phyloP scores from a whole-genome alignment of 2,113 vertebrate genomes.

The Indicator maculatus region DNA sequence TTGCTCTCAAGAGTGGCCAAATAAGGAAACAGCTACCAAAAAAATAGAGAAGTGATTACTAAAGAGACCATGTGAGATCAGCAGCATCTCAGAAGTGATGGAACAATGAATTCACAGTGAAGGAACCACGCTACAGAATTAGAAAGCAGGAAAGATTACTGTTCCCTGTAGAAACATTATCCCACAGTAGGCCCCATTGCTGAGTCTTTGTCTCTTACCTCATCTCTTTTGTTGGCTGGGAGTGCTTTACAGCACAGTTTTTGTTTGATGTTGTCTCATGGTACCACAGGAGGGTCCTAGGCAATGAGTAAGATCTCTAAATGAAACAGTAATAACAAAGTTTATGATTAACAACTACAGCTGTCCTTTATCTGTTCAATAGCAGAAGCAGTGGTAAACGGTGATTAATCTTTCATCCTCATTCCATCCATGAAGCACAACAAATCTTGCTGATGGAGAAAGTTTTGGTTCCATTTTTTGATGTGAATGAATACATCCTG shows the following conservation, averaged over 20 bases:
- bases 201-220: neutral
- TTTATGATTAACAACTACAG: neutral
- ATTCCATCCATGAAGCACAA: neutral
- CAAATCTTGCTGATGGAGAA: neutral
- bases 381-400: neutral
- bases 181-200: neutral
- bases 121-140: neutral
- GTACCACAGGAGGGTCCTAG: neutral
- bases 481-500: neutral
- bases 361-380: neutral
- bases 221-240: neutral
- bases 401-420: neutral
- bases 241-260: neutral
- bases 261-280: neutral
- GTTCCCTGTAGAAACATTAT: neutral
- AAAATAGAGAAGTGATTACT: neutral
- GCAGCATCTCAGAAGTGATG: neutral
- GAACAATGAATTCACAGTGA: neutral
- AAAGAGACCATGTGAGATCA: neutral
- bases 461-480: neutral
- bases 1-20: neutral
- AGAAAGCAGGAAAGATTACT: neutral
- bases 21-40: neutral
- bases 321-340: neutral
- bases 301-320: neutral